phyloP scores from a whole-genome alignment of 2,797 vertebrate genomes.

The Vultur gryphus region DNA sequence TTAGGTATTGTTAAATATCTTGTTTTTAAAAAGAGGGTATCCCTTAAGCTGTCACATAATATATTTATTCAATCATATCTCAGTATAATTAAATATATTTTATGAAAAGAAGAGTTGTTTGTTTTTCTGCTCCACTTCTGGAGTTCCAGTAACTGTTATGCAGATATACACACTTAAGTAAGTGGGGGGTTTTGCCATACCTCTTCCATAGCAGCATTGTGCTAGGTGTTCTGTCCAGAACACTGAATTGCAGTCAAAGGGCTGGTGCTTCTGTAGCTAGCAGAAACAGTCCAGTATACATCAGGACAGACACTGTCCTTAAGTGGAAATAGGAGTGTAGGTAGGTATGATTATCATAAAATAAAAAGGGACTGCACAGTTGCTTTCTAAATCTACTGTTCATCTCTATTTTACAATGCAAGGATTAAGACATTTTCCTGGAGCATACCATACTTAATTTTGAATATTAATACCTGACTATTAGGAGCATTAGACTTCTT shows the following conservation, averaged over 20 bases:
- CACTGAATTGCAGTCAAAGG: background rate
- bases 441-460: background rate
- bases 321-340: background rate
- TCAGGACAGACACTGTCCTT: background rate
- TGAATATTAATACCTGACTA: background rate
- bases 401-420: background rate
- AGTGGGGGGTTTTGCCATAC: background rate
- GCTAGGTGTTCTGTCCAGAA: background rate
- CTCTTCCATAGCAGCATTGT: background rate
- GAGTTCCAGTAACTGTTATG: background rate
- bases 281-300: background rate
- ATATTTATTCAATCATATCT: background rate
- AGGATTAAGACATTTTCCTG: background rate
- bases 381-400: background rate
- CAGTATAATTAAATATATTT: background rate
- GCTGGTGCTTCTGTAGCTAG: background rate
- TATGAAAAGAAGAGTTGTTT: background rate
- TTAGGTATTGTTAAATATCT: background rate
- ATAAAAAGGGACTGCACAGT: background rate
- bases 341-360: background rate
- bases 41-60: background rate
- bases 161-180: background rate
- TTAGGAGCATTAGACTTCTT: background rate
- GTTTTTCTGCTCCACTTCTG: background rate
- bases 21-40: background rate